Conservation (phyloP, 2,888 invertebrate genomes). For the Hypsopygia costalis region DNA sequence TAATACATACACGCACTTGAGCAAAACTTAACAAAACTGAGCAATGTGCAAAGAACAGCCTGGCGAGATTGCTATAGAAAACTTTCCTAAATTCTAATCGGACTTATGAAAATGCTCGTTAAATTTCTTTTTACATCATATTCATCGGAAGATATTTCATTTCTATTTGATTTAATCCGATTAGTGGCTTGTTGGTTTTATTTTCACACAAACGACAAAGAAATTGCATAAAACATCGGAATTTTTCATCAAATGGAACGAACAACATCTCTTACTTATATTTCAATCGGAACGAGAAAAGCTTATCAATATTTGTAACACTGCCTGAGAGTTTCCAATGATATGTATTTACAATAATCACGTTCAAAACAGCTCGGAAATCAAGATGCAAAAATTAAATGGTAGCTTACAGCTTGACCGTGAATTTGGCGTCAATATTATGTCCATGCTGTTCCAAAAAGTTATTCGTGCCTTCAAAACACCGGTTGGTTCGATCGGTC, state of each 20-base stretch:
- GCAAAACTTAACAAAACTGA: constrained; percentile 78
- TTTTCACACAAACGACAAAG: no score
- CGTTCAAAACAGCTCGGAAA: constrained; percentile 30
- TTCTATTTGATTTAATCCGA: no score
- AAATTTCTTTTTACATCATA: background rate
- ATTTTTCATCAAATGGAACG: no score
- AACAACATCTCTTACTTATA: background rate
- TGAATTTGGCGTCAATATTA: background rate
- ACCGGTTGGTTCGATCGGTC: constrained; percentile 1
- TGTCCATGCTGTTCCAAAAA: background rate
- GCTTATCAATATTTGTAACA: constrained; percentile 39
- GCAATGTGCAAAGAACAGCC: constrained; percentile 61
- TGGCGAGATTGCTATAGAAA: constrained; percentile 17
- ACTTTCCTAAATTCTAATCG: constrained; percentile 4
- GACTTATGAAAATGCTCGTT: background rate
- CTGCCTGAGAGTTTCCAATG: constrained; percentile 56
- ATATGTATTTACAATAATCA: constrained; percentile 74
- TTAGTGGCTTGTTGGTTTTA: no score
- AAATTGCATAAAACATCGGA: no score
- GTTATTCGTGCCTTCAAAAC: background rate
- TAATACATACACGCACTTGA: constrained; percentile 69
- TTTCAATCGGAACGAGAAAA: constrained; percentile 16
- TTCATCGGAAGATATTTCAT: no score
- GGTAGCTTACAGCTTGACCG: constrained; percentile 1
- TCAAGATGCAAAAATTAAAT: constrained; percentile 3